Conservation (phyloP, 1,140 invertebrate genomes). For the Drosophila baimaii region DNA sequence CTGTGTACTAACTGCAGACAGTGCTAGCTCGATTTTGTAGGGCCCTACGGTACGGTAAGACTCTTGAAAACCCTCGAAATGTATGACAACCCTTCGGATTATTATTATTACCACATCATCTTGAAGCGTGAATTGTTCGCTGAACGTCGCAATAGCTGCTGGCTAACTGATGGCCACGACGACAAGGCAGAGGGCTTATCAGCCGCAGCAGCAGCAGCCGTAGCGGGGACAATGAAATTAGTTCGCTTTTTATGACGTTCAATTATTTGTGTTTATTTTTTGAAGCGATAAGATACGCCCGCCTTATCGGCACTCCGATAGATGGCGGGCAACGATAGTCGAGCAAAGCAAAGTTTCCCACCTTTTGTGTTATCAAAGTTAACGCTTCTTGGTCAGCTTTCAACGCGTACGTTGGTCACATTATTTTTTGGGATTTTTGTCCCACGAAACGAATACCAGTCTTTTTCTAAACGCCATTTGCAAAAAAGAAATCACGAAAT, state of each 20-base stretch:
- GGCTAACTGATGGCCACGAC: slow-evolving; percentile 51
- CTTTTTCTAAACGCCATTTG: slow-evolving; percentile 60
- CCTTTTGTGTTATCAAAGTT: no score
- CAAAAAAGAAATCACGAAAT: slow-evolving; percentile 48
- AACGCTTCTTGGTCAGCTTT: no score
- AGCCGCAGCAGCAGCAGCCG: neutral
- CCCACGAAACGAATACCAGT: neutral
- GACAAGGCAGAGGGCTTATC: slow-evolving; percentile 52
- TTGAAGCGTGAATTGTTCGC: slow-evolving; percentile 34
- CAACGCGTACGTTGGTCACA: no score
- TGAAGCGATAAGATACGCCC: slow-evolving; percentile 57
- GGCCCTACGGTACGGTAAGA: neutral
- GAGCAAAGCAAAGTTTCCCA: no score
- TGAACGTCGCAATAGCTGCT: slow-evolving; percentile 61
- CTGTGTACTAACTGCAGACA: neutral
- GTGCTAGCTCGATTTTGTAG: slow-evolving; percentile 66
- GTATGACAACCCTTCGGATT: neutral
- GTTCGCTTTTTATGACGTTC: slow-evolving; percentile 55
- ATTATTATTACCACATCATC: slow-evolving; percentile 66
- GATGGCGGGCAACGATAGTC: slow-evolving; percentile 35
- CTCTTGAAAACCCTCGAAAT: neutral
- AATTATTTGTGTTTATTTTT: slow-evolving; percentile 58
- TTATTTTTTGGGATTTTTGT: neutral
- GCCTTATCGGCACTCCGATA: slow-evolving; percentile 41
- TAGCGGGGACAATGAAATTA: slow-evolving; percentile 42